Conservation (phyloP, 1,140 invertebrate genomes). For the Leptinotarsa undecemlineata region DNA sequence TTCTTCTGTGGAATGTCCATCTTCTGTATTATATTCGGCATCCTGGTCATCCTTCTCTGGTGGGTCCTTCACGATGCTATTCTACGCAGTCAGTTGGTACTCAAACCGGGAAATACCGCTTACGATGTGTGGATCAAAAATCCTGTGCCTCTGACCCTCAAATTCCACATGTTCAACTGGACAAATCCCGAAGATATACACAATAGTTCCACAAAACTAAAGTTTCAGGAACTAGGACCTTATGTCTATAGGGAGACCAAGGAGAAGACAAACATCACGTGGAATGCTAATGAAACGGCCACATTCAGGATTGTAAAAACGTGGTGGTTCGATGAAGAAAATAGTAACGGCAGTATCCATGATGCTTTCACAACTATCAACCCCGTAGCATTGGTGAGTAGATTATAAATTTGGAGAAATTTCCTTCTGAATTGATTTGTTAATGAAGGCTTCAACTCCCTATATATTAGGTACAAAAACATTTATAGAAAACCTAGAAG, state of each 20-base stretch:
- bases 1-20: conserved; percentile 14
- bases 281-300: conserved; percentile 68
- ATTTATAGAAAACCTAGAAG: no score
- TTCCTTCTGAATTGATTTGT: no score
- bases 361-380: conserved; percentile 75
- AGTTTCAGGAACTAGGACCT: conserved; percentile 64
- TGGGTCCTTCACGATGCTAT: conserved; percentile 38
- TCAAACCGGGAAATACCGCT: conserved; percentile 27
- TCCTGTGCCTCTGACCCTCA: conserved; percentile 56
- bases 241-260: conserved; percentile 71
- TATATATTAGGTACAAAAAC: no score
- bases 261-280: conserved; percentile 71
- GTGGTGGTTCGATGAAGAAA: conserved; percentile 74
- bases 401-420: background rate
- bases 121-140: conserved; percentile 40
- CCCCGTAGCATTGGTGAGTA: conserved; percentile 76
- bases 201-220: conserved; percentile 32
- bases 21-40: conserved; percentile 34
- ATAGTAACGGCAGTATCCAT: conserved; percentile 57
- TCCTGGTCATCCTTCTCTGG: conserved; percentile 35
- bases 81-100: conserved; percentile 28
- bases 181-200: conserved; percentile 71
- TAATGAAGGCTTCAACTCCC: no score
- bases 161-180: conserved; percentile 81
- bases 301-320: conserved; percentile 74